Base-by-base conservation (phyloP, 2,888 invertebrate species). In the Argyra leucocephala region DNA sequence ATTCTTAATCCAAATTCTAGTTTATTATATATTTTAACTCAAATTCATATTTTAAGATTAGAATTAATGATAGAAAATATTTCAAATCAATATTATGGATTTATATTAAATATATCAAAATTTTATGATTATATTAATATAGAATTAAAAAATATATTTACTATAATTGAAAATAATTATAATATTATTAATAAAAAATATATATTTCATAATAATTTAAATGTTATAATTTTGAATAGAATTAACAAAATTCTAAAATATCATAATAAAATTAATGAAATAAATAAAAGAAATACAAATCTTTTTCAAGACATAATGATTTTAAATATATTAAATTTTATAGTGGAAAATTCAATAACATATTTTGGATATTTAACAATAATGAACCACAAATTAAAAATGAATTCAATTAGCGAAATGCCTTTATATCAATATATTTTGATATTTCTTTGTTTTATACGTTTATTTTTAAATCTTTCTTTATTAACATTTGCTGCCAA, bases 1-100 rank as follows among this genome's bases (percentile, higher is more conserved):
- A 18, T 48, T 48, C 4, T 1, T 18, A 48, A 48, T 48, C 48
- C 48, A 2, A 48, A n/a, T 18, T 1, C 48, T 5, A 48, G 18
- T 18, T 18, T 48, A 48, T n/a, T 18, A 12, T 18, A 18, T 48
- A 12, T 12, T 18, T 48, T 9, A 18, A 48, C 18, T 48, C 18
- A 48, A 48, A 12, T 48, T 18, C 18, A 18, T 48, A n/a, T 18
- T 15, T 48, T 48, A 48, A 6, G 48, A 48, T 2, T 48, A 18
- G 48, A 48, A 48, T 48, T 48, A 48, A 48, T 48, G 48, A 48
- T 48, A 18, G 48, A 48, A 48, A 48, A 48, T 48, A 48, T 48
- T 9, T 12, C 48, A 15, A 48, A 48, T 48, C 48, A 48, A 48
- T 48, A 48, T 48, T 48, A 48, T 48, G 6, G 15, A 18, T 48